Base-by-base conservation (phyloP, 2,113 vertebrate genomes). In the Spea multiplicata region DNA sequence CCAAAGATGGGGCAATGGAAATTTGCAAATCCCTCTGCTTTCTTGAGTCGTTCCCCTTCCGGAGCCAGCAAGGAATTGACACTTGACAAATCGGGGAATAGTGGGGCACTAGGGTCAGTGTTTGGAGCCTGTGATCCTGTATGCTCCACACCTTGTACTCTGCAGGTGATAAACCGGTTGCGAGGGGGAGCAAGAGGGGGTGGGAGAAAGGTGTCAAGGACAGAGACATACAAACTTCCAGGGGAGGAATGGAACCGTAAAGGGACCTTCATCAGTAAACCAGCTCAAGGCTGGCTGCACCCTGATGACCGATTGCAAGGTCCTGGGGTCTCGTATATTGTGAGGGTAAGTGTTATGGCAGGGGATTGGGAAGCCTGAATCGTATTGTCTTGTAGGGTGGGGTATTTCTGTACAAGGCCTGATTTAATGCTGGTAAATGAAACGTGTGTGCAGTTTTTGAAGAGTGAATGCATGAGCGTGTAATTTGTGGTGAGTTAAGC, bases 271-370 rank as follows among this genome's bases (percentile, higher is more conserved):
- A 95, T 98, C 88, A 94, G 95, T 88, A 98, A 97, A 86, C 97
- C 96, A 2, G 91, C 95, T n/a, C 95, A 97, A 82, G 96, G 96
- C 71, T 98, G 96, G 96, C 88, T 97, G 79, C 96, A 99, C 84
- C 92, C 96, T 4, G 96, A 98, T 81, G 93, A 94, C 85, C 89
- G 93, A 86, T 94, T 98, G 71, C 86, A 92, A 82, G 95, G 96
- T 81, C 90, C 94, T 0, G 97, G 97, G 4, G 94, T 94, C 46
- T 96, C 94, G 75, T 98, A 98, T 83, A 92, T 98, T 45, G 95
- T 98, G 75, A 92, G 95, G 93, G 97, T 99, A 87, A 97, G 96
- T 92, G 73, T 44, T 76, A 55, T 0, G 59, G 47, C 17, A 55
- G 47, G 66, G 2, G 2, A 5, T 44, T 17, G 4, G 16, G 62